Base-by-base conservation (phyloP, 1,140 invertebrate genomes). In the Drosophila neocordata region DNA sequence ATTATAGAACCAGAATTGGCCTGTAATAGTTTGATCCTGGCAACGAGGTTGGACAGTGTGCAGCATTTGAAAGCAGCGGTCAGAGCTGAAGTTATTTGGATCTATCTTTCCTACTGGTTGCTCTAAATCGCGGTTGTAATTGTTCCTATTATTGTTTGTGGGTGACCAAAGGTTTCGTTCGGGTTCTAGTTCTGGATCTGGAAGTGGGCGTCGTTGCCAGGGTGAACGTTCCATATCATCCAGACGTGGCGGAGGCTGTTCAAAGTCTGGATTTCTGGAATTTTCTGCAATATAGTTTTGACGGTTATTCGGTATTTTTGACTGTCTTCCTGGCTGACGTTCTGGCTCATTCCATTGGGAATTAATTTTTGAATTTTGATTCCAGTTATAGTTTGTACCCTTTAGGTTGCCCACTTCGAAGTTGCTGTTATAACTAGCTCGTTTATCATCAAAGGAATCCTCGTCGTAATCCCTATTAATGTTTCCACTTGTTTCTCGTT, bases 1-100 rank as follows among this genome's bases (percentile, higher is more conserved):
- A 51, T 89, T 90, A 31, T 89, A 90, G 62, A 89, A 90, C 89
- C 89, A 90, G n/a, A 78, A 90, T 38, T 90, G 78, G 0, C 76
- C 77, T 2, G 79, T 66, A 2, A 78, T 63, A 4, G 71, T 82
- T 22, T 69, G 63, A 51, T 89, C 65, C 11, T 22, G 53, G 41
- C 82, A 85, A 2, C 22, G 58, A 3, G 89, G 55, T 55, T 63
- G 51, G 27, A 18, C 34, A 15, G 65, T 72, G 27, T 72, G 48
- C 22, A 78, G 24, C 73, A 74, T 77, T 69, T 70, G 75, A 41
- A 90, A 83, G 60, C 79, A 90, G 6, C 38, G 62, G n/a, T 53
- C 64, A 18, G 80, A 65, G 24, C 69, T n/a, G 12, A 55, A 56
- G 1, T 67, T 27, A 51, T 83, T 57, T 9, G 8, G 1, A 48